These are phyloP conservation scores for Chascanopsetta lugubris DNA, from an alignment of 2,113 vertebrate species.

Conservation along the genomic window DNA sequence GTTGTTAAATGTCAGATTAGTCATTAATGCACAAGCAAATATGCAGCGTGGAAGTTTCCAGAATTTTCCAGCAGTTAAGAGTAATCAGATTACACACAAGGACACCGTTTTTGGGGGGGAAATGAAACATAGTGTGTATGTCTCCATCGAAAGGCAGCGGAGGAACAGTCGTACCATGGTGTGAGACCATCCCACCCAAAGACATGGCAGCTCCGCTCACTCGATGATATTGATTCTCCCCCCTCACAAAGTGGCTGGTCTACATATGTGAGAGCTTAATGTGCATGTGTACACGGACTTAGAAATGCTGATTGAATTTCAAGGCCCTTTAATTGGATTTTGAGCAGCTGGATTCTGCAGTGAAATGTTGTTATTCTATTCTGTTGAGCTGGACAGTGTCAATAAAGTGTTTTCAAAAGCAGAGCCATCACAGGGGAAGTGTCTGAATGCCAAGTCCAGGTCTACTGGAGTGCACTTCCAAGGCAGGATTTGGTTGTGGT, in stretches of 20 bases:
- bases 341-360: slow-evolving; percentile 11
- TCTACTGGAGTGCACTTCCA: not conserved
- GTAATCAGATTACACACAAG: slow-evolving; percentile 18
- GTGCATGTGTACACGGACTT: slow-evolving; percentile 47
- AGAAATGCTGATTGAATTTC: slow-evolving; percentile 45
- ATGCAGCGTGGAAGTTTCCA: slow-evolving; percentile 2
- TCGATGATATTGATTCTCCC: slow-evolving; percentile 58
- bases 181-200: slow-evolving; percentile 36
- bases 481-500: not conserved
- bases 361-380: slow-evolving; percentile 33
- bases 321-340: slow-evolving; percentile 32
- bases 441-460: not conserved
- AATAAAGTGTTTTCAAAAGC: not conserved
- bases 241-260: slow-evolving; percentile 34
- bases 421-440: not conserved
- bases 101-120: slow-evolving; percentile 2
- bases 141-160: slow-evolving; percentile 15
- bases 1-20: slow-evolving; percentile 31
- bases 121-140: slow-evolving; percentile 7
- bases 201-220: slow-evolving; percentile 33
- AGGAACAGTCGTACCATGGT: slow-evolving; percentile 19
- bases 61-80: slow-evolving; percentile 13
- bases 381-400: not conserved
- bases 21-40: slow-evolving; percentile 40
- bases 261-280: slow-evolving; percentile 50